phyloP scores from a whole-genome alignment of 2,113 vertebrate species.

The Lasiurus cinereus region DNA sequence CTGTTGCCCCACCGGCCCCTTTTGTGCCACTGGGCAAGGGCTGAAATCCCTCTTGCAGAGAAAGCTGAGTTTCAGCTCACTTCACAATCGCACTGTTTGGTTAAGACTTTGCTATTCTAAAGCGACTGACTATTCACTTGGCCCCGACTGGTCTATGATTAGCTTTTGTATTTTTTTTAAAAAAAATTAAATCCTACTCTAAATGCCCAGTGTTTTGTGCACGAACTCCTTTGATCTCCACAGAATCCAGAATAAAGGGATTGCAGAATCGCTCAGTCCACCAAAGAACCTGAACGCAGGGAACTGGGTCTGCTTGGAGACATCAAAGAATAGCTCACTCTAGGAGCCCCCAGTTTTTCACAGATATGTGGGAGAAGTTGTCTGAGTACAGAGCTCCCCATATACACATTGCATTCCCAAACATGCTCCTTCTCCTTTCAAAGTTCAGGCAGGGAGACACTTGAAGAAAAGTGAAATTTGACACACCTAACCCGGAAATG shows the following conservation, averaged over 20 bases:
- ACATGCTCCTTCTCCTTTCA: slow-evolving; percentile 43
- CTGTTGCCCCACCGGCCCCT: slow-evolving; percentile 17
- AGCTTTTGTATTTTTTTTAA: slow-evolving; percentile 55
- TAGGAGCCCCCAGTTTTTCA: slow-evolving; percentile 21
- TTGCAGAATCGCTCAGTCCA: background rate
- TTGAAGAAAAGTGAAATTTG: slow-evolving; percentile 65
- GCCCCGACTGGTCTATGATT: slow-evolving; percentile 16
- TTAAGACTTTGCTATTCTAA: slow-evolving; percentile 79
- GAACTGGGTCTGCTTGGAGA: slow-evolving; percentile 11
- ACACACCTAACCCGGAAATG: slow-evolving; percentile 65
- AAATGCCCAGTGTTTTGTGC: slow-evolving; percentile 67
- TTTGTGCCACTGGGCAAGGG: slow-evolving; percentile 74
- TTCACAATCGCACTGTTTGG: slow-evolving; percentile 77
- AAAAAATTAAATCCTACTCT: slow-evolving; percentile 59
- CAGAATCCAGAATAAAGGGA: slow-evolving; percentile 58
- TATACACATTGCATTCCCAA: background rate
- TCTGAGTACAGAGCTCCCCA: background rate
- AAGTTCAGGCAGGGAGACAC: slow-evolving; percentile 55
- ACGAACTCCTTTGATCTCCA: slow-evolving; percentile 76
- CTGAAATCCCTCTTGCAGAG: slow-evolving; percentile 79
- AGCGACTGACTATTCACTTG: slow-evolving; percentile 36
- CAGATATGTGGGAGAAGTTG: background rate
- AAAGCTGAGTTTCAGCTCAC: slow-evolving; percentile 76
- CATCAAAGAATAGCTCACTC: slow-evolving; percentile 28
- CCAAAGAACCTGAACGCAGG: slow-evolving; percentile 51